phyloP scores from a whole-genome alignment of 92 coral and sea anemone genomes.

The Paragorgia papillata region DNA sequence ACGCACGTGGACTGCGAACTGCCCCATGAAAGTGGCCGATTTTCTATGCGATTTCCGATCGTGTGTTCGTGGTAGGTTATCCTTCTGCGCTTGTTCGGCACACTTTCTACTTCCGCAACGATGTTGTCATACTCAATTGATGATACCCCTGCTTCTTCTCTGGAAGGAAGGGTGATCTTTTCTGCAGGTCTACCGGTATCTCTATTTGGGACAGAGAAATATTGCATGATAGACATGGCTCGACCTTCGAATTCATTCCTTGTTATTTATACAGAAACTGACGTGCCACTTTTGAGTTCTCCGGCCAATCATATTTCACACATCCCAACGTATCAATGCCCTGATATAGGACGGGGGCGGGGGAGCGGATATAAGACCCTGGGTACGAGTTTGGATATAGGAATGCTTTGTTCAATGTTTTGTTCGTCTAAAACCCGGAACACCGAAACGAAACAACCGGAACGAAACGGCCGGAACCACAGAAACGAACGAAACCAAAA shows the following conservation, averaged over 20 bases:
- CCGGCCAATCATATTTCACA: no score
- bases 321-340: background rate
- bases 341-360: no score
- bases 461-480: no score
- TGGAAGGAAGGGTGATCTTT: slow-evolving; percentile 48
- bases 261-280: slow-evolving; percentile 1
- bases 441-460: no score
- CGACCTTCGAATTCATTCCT: background rate
- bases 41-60: no score
- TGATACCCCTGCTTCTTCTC: slow-evolving; percentile 52
- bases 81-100: slow-evolving; percentile 36
- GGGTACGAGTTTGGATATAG: no score
- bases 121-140: slow-evolving; percentile 53
- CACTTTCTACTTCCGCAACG: slow-evolving; percentile 49
- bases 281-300: background rate
- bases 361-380: no score
- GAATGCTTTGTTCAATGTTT: background rate
- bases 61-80: no score
- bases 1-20: no score
- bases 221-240: slow-evolving; percentile 47
- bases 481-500: no score
- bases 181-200: slow-evolving; percentile 7
- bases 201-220: slow-evolving; percentile 25
- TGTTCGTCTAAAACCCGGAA: no score
- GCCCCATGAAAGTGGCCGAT: no score